Conservation (phyloP, 2,113 vertebrate genomes). For the Hipposideros armiger region DNA sequence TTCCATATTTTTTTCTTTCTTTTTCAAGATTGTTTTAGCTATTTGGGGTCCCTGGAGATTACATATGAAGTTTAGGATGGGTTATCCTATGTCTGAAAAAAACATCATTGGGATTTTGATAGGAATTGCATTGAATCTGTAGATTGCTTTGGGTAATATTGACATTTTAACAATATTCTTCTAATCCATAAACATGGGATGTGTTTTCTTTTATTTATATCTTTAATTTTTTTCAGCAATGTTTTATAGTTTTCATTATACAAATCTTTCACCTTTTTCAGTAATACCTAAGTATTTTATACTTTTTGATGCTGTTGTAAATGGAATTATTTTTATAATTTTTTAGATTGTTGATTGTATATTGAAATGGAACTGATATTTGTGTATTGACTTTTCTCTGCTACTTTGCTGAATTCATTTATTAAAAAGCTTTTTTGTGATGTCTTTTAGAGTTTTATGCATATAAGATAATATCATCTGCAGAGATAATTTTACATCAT, state of each 20-base stretch:
- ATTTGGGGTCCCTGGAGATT: neutral
- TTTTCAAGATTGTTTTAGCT: neutral
- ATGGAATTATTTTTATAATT: neutral
- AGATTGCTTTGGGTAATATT: neutral
- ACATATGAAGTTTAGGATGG: neutral
- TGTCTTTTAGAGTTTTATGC: neutral
- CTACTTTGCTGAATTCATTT: neutral
- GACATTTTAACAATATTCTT: neutral
- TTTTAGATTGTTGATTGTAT: neutral
- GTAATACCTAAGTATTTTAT: neutral
- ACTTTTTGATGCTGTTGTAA: neutral
- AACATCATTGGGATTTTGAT: neutral
- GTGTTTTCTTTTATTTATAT: neutral
- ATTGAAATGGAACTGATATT: neutral
- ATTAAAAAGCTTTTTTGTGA: neutral
- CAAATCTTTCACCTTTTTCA: neutral
- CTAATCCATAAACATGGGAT: no score
- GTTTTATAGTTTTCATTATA: neutral
- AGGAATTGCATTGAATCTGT: no score
- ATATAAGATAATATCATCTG: neutral
- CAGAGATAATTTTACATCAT: neutral
- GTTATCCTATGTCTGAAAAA: neutral
- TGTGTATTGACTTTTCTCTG: neutral
- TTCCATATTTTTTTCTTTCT: neutral
- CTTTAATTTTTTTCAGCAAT: neutral